Conservation (phyloP, 2,113 vertebrate genomes). For the Poeciliopsis occidentalis region DNA sequence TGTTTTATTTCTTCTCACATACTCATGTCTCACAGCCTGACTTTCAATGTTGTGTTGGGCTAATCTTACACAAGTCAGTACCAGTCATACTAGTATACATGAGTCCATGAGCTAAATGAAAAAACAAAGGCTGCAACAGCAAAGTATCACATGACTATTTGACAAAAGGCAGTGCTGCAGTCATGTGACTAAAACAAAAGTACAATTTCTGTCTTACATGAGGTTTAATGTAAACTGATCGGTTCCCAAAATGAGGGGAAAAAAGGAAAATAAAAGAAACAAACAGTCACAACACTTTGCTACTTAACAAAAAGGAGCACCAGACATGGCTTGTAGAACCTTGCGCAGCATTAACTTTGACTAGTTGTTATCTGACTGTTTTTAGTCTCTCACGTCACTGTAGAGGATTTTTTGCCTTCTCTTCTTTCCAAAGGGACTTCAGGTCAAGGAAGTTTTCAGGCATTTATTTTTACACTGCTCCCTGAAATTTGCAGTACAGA, state of each 20-base stretch:
- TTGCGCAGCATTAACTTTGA: not conserved
- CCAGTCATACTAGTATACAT: not conserved
- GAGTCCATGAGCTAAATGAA: not conserved
- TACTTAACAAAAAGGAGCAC: not conserved
- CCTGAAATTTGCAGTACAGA: not conserved
- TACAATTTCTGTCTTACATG: not conserved
- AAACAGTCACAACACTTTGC: not conserved
- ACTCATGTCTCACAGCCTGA: not conserved
- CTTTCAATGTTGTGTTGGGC: not conserved
- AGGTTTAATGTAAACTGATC: not conserved
- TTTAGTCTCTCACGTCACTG: not conserved
- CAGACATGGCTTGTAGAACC: not conserved
- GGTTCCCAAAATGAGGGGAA: not conserved
- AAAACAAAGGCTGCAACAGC: not conserved
- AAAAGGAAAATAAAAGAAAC: not conserved
- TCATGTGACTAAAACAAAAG: not conserved
- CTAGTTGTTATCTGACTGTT: not conserved
- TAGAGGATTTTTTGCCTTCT: not conserved
- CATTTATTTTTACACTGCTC: not conserved
- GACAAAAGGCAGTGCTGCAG: conserved; percentile 3
- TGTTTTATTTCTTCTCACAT: not conserved
- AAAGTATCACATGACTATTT: not conserved
- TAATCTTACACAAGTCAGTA: not conserved
- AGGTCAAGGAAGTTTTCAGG: not conserved
- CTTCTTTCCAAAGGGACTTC: not conserved